These are phyloP conservation scores for Ctenodactylus gundi DNA, from an alignment of 2,113 vertebrate genomes.

Conservation along the genomic window DNA sequence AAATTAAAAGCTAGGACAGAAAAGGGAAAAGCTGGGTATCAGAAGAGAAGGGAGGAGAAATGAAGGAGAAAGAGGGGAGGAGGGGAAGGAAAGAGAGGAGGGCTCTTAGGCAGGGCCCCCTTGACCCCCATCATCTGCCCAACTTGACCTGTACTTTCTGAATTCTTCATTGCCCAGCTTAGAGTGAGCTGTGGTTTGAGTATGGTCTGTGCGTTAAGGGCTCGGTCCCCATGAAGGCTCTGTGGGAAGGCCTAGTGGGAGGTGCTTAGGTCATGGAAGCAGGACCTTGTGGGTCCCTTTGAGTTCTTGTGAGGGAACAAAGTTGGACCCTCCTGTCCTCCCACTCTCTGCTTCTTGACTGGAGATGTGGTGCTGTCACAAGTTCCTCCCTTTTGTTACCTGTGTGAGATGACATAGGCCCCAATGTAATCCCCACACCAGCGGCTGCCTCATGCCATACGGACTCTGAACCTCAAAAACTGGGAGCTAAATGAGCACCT, in stretches of 20 bases:
- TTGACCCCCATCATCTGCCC: too few relatives aligned
- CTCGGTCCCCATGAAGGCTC: neutral
- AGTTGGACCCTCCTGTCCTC: neutral
- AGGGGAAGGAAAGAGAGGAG: neutral
- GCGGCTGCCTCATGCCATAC: neutral
- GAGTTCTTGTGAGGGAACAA: neutral
- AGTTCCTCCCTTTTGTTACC: neutral
- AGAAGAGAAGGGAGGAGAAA: too few relatives aligned
- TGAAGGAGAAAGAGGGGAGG: neutral
- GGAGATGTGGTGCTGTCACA: neutral
- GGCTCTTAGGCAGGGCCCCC: too few relatives aligned
- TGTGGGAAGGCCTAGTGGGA: neutral
- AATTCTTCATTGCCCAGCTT: neutral
- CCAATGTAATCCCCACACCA: neutral
- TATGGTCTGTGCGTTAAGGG: neutral
- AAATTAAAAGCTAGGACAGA: neutral
- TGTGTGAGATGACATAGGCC: too few relatives aligned
- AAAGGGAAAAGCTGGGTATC: too few relatives aligned
- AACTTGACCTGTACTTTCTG: accelerated
- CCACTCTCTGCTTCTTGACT: neutral
- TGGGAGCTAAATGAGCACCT: neutral
- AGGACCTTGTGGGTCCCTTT: neutral
- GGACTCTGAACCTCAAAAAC: neutral
- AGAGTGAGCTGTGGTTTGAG: neutral
- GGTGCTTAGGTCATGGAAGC: neutral